Percentiles rank a stretch among this genome's conserved stretches.
phyloP scores from a whole-genome alignment of 2,113 vertebrate species.

The Toxotes chatareus region DNA sequence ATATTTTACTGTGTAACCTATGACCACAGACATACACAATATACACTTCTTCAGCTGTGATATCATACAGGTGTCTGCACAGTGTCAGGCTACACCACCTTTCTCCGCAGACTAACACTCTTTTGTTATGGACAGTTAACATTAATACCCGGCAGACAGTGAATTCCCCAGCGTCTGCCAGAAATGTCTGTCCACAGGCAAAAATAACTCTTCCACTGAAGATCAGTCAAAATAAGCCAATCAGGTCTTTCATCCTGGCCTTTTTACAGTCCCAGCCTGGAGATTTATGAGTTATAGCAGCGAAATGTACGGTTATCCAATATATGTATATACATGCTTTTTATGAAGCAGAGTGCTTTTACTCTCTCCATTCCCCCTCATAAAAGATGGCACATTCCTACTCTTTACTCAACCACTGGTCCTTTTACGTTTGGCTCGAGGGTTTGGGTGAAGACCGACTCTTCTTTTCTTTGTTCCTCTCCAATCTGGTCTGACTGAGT shows the following conservation, averaged over 20 bases:
- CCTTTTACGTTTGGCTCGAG: conserved; percentile 67
- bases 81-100: conserved; percentile 56
- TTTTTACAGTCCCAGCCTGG: conserved; percentile 51
- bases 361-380: conserved; percentile 64
- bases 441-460: conserved; percentile 32
- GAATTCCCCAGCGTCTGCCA: conserved; percentile 61
- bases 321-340: conserved; percentile 71
- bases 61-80: conserved; percentile 64
- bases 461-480: conserved; percentile 41
- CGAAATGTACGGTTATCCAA: conserved; percentile 70
- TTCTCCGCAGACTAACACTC: conserved; percentile 54
- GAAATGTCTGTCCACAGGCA: conserved; percentile 61
- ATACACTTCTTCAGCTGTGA: conserved; percentile 27
- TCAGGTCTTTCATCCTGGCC: conserved; percentile 64
- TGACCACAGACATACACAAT: conserved; percentile 30
- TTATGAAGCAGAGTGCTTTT: conserved; percentile 71
- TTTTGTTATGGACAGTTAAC: conserved; percentile 69
- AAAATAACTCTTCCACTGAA: conserved; percentile 56
- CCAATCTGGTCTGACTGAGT: neutral
- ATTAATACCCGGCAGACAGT: conserved; percentile 62
- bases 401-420: conserved; percentile 64
- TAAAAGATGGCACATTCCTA: conserved; percentile 76
- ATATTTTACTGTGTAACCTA: conserved; percentile 35
- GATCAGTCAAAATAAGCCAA: conserved; percentile 77
- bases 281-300: conserved; percentile 73